phyloP scores from a whole-genome alignment of 2,113 vertebrate genomes.

The Gallinago undulata region DNA sequence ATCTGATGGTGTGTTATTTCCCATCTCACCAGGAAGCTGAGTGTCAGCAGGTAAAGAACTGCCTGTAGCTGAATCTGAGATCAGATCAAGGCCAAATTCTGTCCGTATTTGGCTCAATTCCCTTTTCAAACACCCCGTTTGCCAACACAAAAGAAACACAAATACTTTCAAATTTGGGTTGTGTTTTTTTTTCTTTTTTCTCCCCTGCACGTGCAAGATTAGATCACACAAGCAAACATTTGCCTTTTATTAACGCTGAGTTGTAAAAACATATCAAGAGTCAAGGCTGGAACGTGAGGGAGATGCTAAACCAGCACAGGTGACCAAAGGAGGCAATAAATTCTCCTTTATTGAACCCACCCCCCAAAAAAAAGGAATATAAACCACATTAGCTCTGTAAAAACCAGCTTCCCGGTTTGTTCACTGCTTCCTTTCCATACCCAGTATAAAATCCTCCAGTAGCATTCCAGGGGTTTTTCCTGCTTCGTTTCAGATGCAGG shows the following conservation, averaged over 20 bases:
- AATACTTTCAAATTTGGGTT: not conserved
- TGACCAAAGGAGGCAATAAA: not conserved
- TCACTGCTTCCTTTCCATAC: not conserved
- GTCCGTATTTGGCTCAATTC: too few relatives aligned
- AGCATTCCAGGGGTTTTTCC: not conserved
- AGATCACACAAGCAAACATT: not conserved
- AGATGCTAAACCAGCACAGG: not conserved
- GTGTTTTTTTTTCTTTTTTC: not conserved
- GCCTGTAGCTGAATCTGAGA: not conserved
- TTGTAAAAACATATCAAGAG: not conserved
- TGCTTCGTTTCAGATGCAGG: not conserved
- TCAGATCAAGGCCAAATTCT: not conserved
- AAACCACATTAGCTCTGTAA: not conserved
- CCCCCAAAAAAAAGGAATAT: not conserved
- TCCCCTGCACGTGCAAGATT: not conserved
- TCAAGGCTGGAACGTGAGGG: not conserved
- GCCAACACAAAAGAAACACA: not conserved
- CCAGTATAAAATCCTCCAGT: not conserved
- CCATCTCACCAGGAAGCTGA: not conserved
- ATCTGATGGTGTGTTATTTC: rapidly evolving
- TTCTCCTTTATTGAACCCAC: not conserved
- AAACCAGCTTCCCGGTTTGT: not conserved
- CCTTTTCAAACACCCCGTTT: not conserved
- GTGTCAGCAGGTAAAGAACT: not conserved
- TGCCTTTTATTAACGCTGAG: not conserved